Percentiles rank a stretch among this genome's conserved stretches.
These are phyloP conservation scores for Antitype chi DNA, from an alignment of 2,888 invertebrate genomes.

Conservation along the genomic window DNA sequence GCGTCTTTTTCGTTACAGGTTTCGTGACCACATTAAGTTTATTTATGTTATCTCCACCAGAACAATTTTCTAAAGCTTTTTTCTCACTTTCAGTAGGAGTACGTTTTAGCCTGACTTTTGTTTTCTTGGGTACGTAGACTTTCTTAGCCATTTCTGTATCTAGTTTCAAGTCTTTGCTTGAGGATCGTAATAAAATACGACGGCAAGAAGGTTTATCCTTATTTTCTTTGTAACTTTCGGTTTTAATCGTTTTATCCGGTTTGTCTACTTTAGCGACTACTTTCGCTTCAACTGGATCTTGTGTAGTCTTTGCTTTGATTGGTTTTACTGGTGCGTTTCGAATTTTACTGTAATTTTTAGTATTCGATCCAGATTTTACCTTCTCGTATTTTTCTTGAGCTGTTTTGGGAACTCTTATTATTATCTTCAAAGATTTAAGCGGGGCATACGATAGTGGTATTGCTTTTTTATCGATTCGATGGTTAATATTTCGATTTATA, in stretches of 20 bases:
- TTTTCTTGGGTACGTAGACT: conserved; percentile 48
- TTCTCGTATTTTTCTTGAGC: conserved; percentile 46
- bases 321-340: conserved; percentile 1
- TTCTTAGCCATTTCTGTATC: conserved; percentile 21
- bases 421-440: conserved; percentile 50
- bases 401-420: conserved; percentile 28
- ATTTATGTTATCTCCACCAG: conserved; percentile 20
- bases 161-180: conserved; percentile 69
- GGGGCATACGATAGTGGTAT: conserved; percentile 80
- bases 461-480: conserved; percentile 69
- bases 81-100: conserved; percentile 14
- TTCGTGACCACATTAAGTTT: conserved; percentile 31
- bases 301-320: conserved; percentile 18
- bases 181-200: conserved; percentile 76
- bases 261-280: conserved; percentile 9
- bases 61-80: conserved; percentile 11
- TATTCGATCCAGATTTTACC: conserved; percentile 4
- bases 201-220: conserved; percentile 63
- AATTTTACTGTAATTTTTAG: conserved; percentile 17
- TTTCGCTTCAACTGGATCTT: conserved; percentile 13
- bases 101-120: conserved; percentile 55
- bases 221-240: conserved; percentile 72
- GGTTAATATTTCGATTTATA: conserved; percentile 77
- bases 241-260: conserved; percentile 47
- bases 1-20: conserved; percentile 38